These are phyloP conservation scores for Sussaba pulchella DNA, from an alignment of 2,888 invertebrate species.

Conservation along the genomic window DNA sequence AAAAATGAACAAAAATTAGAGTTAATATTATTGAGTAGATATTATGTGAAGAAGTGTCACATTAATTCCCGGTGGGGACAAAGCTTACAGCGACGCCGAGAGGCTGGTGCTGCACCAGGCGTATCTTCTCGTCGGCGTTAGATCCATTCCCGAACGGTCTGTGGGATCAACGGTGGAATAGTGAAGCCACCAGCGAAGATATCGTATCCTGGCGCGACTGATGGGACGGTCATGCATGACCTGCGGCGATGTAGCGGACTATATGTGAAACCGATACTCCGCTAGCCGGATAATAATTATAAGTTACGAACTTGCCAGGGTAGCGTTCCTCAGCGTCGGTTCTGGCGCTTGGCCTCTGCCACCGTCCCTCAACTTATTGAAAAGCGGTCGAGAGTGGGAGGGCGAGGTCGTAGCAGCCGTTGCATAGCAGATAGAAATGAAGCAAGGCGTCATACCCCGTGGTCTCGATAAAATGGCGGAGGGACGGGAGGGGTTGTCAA, in stretches of 20 bases:
- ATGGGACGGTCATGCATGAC: conserved; percentile 62
- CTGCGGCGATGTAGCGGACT: conserved; percentile 34
- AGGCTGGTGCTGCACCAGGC: not conserved
- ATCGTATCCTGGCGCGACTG: conserved; percentile 52
- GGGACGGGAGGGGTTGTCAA: conserved; percentile 44
- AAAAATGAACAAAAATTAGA: no score
- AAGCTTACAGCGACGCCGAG: not conserved
- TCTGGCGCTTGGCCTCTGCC: conserved; percentile 44
- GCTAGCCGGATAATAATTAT: conserved; percentile 79
- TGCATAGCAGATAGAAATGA: conserved; percentile 25
- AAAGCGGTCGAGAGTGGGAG: conserved; percentile 52
- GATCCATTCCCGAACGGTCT: conserved; percentile 21
- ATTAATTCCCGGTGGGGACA: not conserved
- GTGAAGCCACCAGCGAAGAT: conserved; percentile 21
- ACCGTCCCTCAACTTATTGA: conserved; percentile 28
- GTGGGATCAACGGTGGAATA: conserved; percentile 1
- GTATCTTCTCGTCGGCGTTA: not conserved
- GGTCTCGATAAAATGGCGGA: conserved; percentile 51
- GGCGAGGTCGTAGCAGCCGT: conserved; percentile 24
- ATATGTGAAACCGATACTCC: conserved; percentile 22
- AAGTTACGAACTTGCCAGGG: conserved; percentile 80
- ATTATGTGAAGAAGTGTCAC: not conserved
- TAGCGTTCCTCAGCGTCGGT: conserved; percentile 73
- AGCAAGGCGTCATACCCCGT: conserved; percentile 40
- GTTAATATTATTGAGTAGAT: not conserved